Evolutionary conservation across 2,797 vertebrate genomes (phyloP).

Genomic region (Pygocentrus nattereri): DNA sequence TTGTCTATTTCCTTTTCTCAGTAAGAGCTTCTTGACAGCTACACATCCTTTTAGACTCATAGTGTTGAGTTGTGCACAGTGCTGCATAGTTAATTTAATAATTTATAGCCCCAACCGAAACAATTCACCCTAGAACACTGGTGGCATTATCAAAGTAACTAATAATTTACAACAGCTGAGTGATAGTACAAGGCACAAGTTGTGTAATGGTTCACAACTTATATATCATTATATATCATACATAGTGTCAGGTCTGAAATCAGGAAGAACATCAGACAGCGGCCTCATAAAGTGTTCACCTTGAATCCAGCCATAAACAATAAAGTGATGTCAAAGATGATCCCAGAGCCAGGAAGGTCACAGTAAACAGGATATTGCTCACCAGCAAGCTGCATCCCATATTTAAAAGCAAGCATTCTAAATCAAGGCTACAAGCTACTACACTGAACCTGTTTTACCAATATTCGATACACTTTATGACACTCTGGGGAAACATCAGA

Average conservation of each 20-base stretch:
- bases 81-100: not conserved
- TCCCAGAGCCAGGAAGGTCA: slow-evolving; percentile 79
- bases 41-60: no score
- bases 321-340: slow-evolving; percentile 81
- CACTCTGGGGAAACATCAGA: slow-evolving; percentile 55
- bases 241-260: slow-evolving; percentile 23
- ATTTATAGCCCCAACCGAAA: not conserved
- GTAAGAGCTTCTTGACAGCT: no score
- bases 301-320: slow-evolving; percentile 79
- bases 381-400: slow-evolving; percentile 84
- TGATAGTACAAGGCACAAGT: not conserved
- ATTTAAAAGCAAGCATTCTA: slow-evolving; percentile 69
- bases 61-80: no score
- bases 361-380: slow-evolving; percentile 84
- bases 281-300: slow-evolving; percentile 67
- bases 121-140: not conserved
- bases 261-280: slow-evolving; percentile 54
- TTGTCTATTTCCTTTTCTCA: no score
- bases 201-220: not conserved
- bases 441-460: not conserved
- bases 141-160: not conserved
- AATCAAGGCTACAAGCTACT: slow-evolving; percentile 8
- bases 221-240: slow-evolving; percentile 18
- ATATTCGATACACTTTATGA: not conserved
- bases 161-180: not conserved